Percentiles rank a stretch among this genome's conserved stretches.
Conservation (phyloP, 2,113 vertebrate genomes). For the Istiophorus platypterus region DNA sequence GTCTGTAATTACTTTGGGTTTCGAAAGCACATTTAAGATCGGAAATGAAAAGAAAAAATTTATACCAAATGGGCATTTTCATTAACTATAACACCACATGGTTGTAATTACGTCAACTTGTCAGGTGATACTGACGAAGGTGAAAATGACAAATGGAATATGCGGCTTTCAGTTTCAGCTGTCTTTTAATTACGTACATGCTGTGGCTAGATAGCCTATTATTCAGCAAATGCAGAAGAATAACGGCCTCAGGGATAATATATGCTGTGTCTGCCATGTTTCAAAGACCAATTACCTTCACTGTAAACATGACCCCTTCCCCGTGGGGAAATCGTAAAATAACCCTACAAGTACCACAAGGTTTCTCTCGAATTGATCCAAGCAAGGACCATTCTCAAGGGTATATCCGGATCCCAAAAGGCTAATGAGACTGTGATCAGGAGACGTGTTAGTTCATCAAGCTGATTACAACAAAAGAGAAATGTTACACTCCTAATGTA, state of each 20-base stretch:
- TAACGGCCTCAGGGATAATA: constrained; percentile 43
- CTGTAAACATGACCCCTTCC: constrained; percentile 72
- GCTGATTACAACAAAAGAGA: constrained; percentile 31
- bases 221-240: constrained; percentile 27
- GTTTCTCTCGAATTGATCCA: constrained; percentile 49
- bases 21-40: background rate
- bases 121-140: constrained; percentile 31
- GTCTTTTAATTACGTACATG: constrained; percentile 34
- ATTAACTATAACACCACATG: background rate
- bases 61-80: background rate
- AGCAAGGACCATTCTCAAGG: constrained; percentile 31
- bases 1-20: background rate
- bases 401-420: constrained; percentile 45
- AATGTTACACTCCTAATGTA: constrained; percentile 35
- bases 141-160: constrained; percentile 35
- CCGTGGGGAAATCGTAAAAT: constrained; percentile 64
- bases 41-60: background rate
- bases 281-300: constrained; percentile 62
- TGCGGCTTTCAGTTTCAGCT: constrained; percentile 14
- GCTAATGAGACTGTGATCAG: constrained; percentile 25
- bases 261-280: constrained; percentile 26
- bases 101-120: constrained; percentile 11
- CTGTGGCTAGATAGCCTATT: background rate
- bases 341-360: constrained; percentile 64
- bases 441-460: constrained; percentile 39